A percentile compares a stretch with the other conserved stretches of the same genome.
These are phyloP conservation scores for Pseudopipra pipra DNA, from an alignment of 2,113 vertebrate species.

Conservation along the genomic window DNA sequence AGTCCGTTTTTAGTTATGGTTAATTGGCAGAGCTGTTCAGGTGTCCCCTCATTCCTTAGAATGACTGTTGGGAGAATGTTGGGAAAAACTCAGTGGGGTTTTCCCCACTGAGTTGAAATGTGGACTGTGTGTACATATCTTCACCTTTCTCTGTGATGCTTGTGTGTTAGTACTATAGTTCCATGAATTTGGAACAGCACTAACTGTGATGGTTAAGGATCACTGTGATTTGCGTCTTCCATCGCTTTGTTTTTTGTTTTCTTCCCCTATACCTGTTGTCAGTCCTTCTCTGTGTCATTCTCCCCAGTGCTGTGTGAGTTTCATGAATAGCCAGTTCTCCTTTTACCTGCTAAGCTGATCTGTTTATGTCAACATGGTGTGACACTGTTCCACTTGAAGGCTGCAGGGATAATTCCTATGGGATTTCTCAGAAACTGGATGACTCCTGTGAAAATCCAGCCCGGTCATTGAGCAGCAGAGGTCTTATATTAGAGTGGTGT, in stretches of 20 bases:
- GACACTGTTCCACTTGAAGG: background rate
- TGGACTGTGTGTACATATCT: background rate
- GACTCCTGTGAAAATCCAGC: background rate
- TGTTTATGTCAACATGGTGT: background rate
- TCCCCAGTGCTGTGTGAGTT: fast-evolving
- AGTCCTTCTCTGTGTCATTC: background rate
- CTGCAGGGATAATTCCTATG: background rate
- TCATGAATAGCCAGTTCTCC: background rate
- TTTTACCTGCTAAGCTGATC: background rate
- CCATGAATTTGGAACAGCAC: background rate
- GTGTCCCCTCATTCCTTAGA: background rate
- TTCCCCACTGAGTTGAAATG: background rate
- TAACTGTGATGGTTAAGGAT: background rate
- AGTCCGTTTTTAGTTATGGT: background rate
- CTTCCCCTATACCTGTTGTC: background rate
- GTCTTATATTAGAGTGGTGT: background rate
- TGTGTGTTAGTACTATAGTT: background rate
- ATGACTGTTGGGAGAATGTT: background rate
- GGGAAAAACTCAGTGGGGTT: background rate
- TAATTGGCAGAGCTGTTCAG: fast-evolving
- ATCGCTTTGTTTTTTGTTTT: background rate
- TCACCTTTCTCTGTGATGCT: background rate
- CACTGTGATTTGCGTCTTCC: background rate
- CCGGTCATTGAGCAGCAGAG: background rate
- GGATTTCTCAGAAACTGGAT: background rate